Evolutionary conservation across 2,888 invertebrate genomes (phyloP), one percentile per base, ranked within the genome.

Genomic region (Drosophila leonis): DNA sequence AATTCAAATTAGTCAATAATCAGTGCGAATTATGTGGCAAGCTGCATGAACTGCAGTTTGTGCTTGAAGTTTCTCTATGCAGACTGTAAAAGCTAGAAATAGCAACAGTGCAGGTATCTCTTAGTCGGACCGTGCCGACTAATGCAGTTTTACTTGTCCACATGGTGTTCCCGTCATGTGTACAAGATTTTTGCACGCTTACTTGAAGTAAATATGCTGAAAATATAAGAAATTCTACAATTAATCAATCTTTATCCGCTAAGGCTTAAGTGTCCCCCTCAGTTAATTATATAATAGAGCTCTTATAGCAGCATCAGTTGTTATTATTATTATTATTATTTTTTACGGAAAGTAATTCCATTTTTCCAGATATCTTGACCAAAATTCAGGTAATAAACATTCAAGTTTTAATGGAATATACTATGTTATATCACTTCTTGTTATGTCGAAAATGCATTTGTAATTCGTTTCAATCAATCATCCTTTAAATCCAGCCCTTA

Each of bases 281-380:
- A 33, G 33, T 10, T 33, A 12, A 33, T 3, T 33, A 1, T 24
- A 44, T 0, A 44, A 15, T 44, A 31, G 7, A 31, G 29, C 8
- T 31, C 29, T 31, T 31, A 8, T 31, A 44, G 15, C n/a, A 29
- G 29, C n/a, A 29, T 48, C 13, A 46, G 46, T 46, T 15, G 1
- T n/a, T n/a, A n/a, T 8, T 15, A 2, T 12, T 41, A 24, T 48
- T 29, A 10, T 48, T 48, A 31, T 29, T 31, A 12, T 31, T 49
- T 49, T 49, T 49, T 49, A 49, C 29, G 48, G 48, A 29, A 49
- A 31, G 48, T 31, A 49, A 49, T 49, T 49, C 48, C 48, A 49
- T 49, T 49, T 49, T 49, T 49, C n/a, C 48, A 49, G 48, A 49
- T 49, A 49, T n/a, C 48, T 29, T 49, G 48, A 31, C 29, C 29